These are phyloP conservation scores for Cercocebus atys DNA, from an alignment of 2,113 vertebrate genomes.

Conservation along the genomic window DNA sequence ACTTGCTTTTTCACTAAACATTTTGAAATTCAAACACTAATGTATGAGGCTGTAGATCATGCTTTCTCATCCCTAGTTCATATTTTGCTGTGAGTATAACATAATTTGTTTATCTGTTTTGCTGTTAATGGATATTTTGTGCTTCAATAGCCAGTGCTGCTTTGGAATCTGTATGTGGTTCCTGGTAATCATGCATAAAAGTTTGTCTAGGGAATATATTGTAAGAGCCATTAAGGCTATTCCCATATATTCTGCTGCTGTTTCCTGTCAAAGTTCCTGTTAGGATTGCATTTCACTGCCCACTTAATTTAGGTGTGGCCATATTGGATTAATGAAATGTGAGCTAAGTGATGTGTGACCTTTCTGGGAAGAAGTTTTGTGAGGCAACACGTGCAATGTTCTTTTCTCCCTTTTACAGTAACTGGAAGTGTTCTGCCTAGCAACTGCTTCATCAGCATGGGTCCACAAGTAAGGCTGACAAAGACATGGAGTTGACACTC, in stretches of 20 bases:
- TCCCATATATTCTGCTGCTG: not conserved
- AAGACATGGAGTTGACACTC: not conserved
- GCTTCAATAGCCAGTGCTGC: not conserved
- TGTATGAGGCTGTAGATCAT: not conserved
- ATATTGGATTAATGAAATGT: not conserved
- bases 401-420: not conserved
- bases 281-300: not conserved
- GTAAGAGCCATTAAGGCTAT: not conserved
- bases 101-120: slow-evolving; percentile 1
- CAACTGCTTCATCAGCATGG: not conserved
- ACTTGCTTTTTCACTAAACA: slow-evolving; percentile 16
- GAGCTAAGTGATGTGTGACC: not conserved
- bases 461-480: not conserved
- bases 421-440: not conserved
- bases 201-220: not conserved
- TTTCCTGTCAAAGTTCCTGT: not conserved
- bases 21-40: slow-evolving; percentile 13
- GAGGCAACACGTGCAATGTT: not conserved
- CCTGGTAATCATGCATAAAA: not conserved
- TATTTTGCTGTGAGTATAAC: not conserved
- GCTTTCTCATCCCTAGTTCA: slow-evolving; percentile 15
- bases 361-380: not conserved
- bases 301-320: not conserved
- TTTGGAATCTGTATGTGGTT: not conserved
- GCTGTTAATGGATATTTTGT: not conserved